Conservation (phyloP, 2,113 vertebrate genomes). For the Nibea albiflora region DNA sequence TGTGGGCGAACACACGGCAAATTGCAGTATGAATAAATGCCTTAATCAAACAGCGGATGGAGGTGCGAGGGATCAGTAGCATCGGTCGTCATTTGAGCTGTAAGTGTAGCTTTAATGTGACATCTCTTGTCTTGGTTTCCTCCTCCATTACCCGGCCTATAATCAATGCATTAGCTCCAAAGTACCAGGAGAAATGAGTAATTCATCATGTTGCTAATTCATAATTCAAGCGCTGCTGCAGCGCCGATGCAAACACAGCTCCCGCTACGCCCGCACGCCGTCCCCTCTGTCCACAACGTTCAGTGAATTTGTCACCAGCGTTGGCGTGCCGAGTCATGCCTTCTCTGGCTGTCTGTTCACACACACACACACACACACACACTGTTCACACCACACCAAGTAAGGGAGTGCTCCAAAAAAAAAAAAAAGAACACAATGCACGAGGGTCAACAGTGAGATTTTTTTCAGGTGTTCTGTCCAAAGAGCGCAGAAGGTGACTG, state of each 20-base stretch:
- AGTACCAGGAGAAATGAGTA: slow-evolving; percentile 32
- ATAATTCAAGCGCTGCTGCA: slow-evolving; percentile 49
- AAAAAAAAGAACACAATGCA: not conserved
- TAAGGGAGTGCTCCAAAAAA: not conserved
- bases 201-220: slow-evolving; percentile 52
- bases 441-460: not conserved
- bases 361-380: too few species aligned
- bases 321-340: slow-evolving; percentile 6
- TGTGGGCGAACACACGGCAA: not conserved
- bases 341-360: not conserved
- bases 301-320: slow-evolving; percentile 6
- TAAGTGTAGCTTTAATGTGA: slow-evolving; percentile 25
- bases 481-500: not conserved
- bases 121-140: slow-evolving; percentile 25
- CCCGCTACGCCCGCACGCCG: slow-evolving; percentile 7
- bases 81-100: not conserved
- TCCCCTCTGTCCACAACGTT: not conserved
- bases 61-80: not conserved
- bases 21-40: not conserved
- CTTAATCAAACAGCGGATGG: not conserved
- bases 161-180: slow-evolving; percentile 44
- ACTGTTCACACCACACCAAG: not conserved
- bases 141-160: slow-evolving; percentile 26
- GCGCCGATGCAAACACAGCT: slow-evolving; percentile 35
- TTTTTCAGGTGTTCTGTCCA: not conserved